Evolutionary conservation across 1,140 invertebrate genomes (phyloP).

Genomic region (Notospermus geniculatus): DNA sequence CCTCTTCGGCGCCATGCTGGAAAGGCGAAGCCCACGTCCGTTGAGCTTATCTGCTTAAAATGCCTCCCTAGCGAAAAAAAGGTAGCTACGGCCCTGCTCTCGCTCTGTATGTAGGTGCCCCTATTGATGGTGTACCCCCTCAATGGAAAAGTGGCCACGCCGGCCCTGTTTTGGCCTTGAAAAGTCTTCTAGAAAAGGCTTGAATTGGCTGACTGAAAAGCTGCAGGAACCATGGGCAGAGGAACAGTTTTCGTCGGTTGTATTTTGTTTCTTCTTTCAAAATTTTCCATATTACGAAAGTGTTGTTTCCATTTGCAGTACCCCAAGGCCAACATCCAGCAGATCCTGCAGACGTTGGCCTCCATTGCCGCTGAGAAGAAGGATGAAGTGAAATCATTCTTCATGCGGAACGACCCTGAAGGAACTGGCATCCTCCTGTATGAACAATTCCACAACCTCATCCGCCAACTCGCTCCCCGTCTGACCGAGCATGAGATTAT

Average conservation of each 20-base stretch:
- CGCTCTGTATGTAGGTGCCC: no score
- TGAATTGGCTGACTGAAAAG: neutral
- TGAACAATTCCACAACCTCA: slow-evolving; percentile 30
- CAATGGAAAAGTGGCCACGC: no score
- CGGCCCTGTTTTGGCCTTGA: no score
- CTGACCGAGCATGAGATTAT: slow-evolving; percentile 51
- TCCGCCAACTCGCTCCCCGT: slow-evolving; percentile 32
- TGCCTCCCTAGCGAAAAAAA: no score
- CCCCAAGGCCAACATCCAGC: slow-evolving; percentile 37
- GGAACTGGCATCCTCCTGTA: slow-evolving; percentile 35
- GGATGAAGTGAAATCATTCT: slow-evolving; percentile 46
- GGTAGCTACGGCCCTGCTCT: no score
- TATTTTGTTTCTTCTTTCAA: neutral
- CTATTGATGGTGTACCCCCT: no score
- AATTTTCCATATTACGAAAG: neutral
- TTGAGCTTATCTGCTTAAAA: no score
- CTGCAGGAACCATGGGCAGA: no score
- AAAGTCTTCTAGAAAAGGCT: neutral
- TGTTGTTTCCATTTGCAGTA: slow-evolving; percentile 31
- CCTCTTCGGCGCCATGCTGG: no score
- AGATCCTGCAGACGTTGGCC: slow-evolving; percentile 31
- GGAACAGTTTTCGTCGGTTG: neutral
- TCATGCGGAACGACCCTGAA: slow-evolving; percentile 38
- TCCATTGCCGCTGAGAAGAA: slow-evolving; percentile 30
- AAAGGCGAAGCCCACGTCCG: no score